These are phyloP conservation scores for Drosophila eugracilis DNA, from an alignment of 1,140 invertebrate genomes.

Conservation along the genomic window DNA sequence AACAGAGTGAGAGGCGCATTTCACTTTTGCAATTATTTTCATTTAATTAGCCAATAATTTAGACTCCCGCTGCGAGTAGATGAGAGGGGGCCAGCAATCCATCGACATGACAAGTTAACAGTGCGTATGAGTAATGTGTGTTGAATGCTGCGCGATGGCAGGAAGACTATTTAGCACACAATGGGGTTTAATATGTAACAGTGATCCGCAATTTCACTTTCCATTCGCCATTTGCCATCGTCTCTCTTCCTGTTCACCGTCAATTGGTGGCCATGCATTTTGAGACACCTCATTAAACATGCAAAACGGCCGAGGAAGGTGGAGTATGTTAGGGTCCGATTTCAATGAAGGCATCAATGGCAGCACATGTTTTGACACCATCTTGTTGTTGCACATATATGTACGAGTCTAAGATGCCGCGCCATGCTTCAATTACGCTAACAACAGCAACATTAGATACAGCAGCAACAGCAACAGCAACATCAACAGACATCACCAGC, in stretches of 20 bases:
- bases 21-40: slow-evolving; percentile 70
- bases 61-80: slow-evolving; percentile 28
- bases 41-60: slow-evolving; percentile 70
- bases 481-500: slow-evolving; percentile 1
- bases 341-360: slow-evolving; percentile 41
- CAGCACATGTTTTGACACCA: slow-evolving; percentile 55
- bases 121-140: slow-evolving; percentile 77
- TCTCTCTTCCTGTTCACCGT: slow-evolving; percentile 66
- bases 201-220: slow-evolving; percentile 76
- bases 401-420: slow-evolving; percentile 16
- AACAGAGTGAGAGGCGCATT: slow-evolving; percentile 43
- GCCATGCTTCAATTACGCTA: slow-evolving; percentile 52
- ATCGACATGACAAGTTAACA: slow-evolving; percentile 59
- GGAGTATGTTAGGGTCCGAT: slow-evolving; percentile 15
- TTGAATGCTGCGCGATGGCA: slow-evolving; percentile 43
- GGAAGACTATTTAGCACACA: slow-evolving; percentile 78
- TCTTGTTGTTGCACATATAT: slow-evolving; percentile 23
- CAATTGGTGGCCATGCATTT: slow-evolving; percentile 66
- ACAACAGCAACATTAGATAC: slow-evolving; percentile 12
- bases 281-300: slow-evolving; percentile 75
- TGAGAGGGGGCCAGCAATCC: slow-evolving; percentile 9
- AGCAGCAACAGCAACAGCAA: not conserved
- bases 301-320: slow-evolving; percentile 42
- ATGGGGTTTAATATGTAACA: slow-evolving; percentile 57
- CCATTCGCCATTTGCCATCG: slow-evolving; percentile 30